Evolutionary conservation across 1,140 invertebrate genomes (phyloP), one percentile per base, ranked within the genome.

Genomic region (Euschistus heros): DNA sequence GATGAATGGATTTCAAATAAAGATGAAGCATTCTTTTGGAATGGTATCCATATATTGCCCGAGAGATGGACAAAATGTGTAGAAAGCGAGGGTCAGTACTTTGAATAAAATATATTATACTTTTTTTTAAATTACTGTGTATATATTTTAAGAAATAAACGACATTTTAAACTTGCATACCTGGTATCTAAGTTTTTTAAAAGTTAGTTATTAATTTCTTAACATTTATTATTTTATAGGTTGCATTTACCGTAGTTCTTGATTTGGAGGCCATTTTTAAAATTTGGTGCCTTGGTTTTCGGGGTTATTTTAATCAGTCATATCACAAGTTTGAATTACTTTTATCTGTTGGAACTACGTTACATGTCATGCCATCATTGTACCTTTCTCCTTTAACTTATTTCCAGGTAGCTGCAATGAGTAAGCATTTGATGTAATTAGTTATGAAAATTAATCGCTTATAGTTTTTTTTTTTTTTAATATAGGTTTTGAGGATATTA

Each of bases 291-390:
- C 80, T 98, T 42, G 96, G 97, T 3, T 91, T 94, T 77, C 82
- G 87, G 67, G 90, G 91, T 18, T 99, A 99, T 75, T 92, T 91
- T 73, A 91, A 93, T 72, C 90, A 97, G 74, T 95, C 94, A 1
- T 91, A 97, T 66, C 96, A 98, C 75, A 99, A 99, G 75, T 98
- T 99, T 79, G 97, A 99, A 78, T 76, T 99, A 27, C 78, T 98
- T 2, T 76, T 99, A 42, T 89, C 91, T 17, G 84, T 98, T 70
- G 94, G 94, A n/a, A 98, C 95, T 30, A 93, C 92, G 0, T 75
- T 99, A 46, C 96, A 99, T 72, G 86, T 97, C 62, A 87, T 98
- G 67, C 94, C 94, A 14, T 80, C 83, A 63, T 85, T 94, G 50
- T 99, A 98, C 78, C 82, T 97, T 72, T 92, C 92, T 20, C 86